Evolutionary conservation across 2,113 vertebrate species (phyloP).

Genomic region (Gila orcuttii): DNA sequence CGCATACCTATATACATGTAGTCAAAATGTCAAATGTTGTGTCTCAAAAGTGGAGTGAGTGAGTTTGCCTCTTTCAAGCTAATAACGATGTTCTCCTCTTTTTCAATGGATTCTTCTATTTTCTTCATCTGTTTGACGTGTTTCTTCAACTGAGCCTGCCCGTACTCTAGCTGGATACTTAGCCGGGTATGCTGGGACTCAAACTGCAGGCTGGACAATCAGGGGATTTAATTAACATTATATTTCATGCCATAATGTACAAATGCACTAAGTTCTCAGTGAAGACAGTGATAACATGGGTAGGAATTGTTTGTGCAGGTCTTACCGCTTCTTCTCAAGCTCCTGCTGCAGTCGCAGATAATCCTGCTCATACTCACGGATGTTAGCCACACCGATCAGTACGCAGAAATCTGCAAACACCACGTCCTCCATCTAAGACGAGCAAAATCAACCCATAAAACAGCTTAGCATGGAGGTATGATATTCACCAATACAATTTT

Average conservation of each 20-base stretch:
- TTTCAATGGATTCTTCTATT: conserved; percentile 69
- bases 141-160: conserved; percentile 79
- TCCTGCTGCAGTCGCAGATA: conserved; percentile 83
- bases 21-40: neutral
- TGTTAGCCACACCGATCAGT: conserved; percentile 87
- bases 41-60: neutral
- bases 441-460: neutral
- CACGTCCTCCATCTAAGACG: conserved; percentile 83
- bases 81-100: conserved; percentile 63
- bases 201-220: conserved; percentile 84
- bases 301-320: neutral
- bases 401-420: conserved; percentile 91
- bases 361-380: conserved; percentile 89
- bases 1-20: too few species aligned
- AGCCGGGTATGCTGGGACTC: conserved; percentile 84
- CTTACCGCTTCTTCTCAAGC: conserved; percentile 85
- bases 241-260: neutral
- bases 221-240: conserved; percentile 3
- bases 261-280: neutral
- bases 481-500: neutral
- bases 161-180: conserved; percentile 84
- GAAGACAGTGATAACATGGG: neutral
- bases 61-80: conserved; percentile 79
- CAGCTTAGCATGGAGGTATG: neutral
- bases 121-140: conserved; percentile 69